Evolutionary conservation across 2,888 invertebrate species (phyloP).

Genomic region (Drosophila robusta): DNA sequence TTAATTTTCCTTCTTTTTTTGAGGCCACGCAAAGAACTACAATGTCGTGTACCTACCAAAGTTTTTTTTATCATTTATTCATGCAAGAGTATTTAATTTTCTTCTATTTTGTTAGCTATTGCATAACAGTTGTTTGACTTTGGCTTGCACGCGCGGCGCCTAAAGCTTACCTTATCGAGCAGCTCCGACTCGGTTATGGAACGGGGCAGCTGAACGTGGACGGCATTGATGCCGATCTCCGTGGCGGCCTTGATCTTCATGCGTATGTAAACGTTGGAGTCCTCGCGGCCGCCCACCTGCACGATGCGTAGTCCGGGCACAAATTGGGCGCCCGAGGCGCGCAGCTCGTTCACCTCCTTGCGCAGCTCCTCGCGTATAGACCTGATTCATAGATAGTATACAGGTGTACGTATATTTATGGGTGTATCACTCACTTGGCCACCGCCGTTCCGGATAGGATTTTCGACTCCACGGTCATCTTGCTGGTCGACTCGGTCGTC

Average conservation of each 20-base stretch:
- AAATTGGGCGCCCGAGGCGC: conserved; percentile 87
- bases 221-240: conserved; percentile 94
- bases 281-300: conserved; percentile 97
- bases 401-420: background rate
- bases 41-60: too few relatives aligned
- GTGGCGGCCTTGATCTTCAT: conserved; percentile 97
- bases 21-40: too few relatives aligned
- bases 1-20: too few relatives aligned
- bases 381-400: conserved; percentile 84
- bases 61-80: too few relatives aligned
- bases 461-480: conserved; percentile 84
- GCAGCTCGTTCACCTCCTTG: conserved; percentile 88
- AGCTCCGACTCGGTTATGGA: conserved; percentile 91
- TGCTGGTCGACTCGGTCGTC: conserved; percentile 33
- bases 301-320: conserved; percentile 94
- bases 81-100: too few relatives aligned
- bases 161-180: conserved; percentile 78
- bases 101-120: background rate
- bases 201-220: conserved; percentile 92
- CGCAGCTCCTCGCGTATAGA: conserved; percentile 90
- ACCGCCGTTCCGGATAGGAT: conserved; percentile 89
- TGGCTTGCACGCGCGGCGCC: background rate
- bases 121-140: conserved; percentile 20
- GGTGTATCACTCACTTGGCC: conserved; percentile 87
- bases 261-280: conserved; percentile 99